phyloP scores from a whole-genome alignment of 2,113 vertebrate species.

The Archilochus colubris region DNA sequence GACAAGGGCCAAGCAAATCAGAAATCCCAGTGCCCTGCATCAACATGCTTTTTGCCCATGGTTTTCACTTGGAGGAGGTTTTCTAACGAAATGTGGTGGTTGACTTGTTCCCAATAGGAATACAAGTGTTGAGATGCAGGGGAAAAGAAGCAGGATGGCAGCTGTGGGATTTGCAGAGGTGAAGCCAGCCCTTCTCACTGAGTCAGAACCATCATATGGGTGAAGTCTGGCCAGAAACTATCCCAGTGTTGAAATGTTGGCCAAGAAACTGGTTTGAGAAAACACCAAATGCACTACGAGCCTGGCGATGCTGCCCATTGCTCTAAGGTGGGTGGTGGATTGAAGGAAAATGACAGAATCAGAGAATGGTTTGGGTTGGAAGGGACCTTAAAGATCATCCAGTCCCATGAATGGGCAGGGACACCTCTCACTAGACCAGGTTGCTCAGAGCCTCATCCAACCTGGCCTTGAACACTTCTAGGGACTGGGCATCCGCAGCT shows the following conservation, averaged over 20 bases:
- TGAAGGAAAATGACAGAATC: background rate
- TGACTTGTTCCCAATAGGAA: background rate
- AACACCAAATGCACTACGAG: background rate
- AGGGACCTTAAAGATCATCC: too few species aligned
- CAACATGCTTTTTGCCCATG: background rate
- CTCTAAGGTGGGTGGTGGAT: background rate
- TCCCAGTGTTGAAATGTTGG: background rate
- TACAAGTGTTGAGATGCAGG: background rate
- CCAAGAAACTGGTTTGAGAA: background rate
- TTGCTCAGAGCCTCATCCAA: too few species aligned
- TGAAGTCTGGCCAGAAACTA: conserved; percentile 8
- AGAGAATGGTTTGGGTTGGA: too few species aligned
- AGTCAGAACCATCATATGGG: background rate
- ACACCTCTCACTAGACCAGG: too few species aligned
- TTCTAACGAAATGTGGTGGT: background rate
- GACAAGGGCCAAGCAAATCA: accelerated
- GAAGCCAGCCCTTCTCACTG: background rate
- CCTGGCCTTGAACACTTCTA: too few species aligned
- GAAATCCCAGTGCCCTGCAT: background rate
- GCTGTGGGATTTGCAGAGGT: background rate
- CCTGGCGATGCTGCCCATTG: background rate
- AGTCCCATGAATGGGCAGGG: too few species aligned
- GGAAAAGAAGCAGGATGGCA: background rate
- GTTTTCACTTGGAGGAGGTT: background rate
- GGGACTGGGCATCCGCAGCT: too few species aligned